These are phyloP conservation scores for Stichopus horrens DNA, from an alignment of 53 echinoderm and acorn worm genomes.

Conservation along the genomic window DNA sequence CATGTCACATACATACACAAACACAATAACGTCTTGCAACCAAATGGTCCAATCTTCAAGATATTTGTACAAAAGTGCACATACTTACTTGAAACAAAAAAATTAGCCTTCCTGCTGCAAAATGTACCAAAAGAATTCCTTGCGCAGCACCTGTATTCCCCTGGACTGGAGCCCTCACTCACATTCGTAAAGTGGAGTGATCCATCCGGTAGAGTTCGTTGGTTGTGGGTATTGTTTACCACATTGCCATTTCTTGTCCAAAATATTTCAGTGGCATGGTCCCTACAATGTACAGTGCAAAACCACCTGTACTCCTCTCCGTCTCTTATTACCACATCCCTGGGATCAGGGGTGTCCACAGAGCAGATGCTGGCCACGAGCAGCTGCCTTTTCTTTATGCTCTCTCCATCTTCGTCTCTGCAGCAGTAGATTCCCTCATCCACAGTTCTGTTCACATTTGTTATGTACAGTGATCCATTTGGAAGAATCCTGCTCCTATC, in stretches of 20 bases:
- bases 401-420: not conserved
- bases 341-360: not conserved
- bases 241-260: conserved; percentile 1
- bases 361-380: not conserved
- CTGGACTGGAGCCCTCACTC: conserved; percentile 51
- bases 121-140: conserved; percentile 59
- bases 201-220: conserved; percentile 39
- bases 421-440: conserved; percentile 14
- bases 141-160: conserved; percentile 67
- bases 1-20: too few relatives aligned
- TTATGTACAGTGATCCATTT: conserved; percentile 11
- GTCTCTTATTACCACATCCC: not conserved
- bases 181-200: conserved; percentile 56
- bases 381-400: not conserved
- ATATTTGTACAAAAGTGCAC: not conserved
- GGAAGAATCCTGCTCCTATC: not conserved
- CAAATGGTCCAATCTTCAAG: not conserved
- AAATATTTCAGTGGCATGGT: not conserved
- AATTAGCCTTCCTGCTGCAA: conserved; percentile 57
- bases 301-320: not conserved
- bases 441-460: not conserved
- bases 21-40: not conserved
- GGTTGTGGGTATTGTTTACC: conserved; percentile 32
- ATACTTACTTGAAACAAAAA: conserved; percentile 64
- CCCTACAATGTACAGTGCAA: not conserved